phyloP scores from a whole-genome alignment of 2,113 vertebrate species.

The Ginglymostoma cirratum region DNA sequence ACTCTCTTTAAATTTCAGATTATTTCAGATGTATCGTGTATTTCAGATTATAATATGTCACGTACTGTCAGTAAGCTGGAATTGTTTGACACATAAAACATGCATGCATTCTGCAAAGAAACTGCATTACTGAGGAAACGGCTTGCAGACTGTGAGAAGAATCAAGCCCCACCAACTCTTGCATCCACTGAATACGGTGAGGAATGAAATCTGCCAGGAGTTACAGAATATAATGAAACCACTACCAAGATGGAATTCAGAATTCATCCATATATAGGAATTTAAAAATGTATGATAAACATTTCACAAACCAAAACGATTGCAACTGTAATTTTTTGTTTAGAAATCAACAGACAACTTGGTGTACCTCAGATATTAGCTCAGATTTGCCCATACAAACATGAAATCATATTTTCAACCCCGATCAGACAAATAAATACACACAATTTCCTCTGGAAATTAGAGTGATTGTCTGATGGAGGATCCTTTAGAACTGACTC shows the following conservation, averaged over 20 bases:
- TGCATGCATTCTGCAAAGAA: not conserved
- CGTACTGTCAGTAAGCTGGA: conserved; percentile 38
- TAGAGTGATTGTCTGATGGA: no score
- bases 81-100: conserved; percentile 25
- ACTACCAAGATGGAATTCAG: not conserved
- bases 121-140: conserved; percentile 3
- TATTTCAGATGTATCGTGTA: not conserved
- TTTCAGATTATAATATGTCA: conserved; percentile 1
- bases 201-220: not conserved
- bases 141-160: conserved; percentile 31
- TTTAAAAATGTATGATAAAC: not conserved
- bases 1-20: no score
- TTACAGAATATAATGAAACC: not conserved
- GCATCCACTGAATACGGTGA: conserved; percentile 30
- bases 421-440: no score
- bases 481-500: no score
- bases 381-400: no score
- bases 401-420: no score
- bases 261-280: not conserved
- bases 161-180: not conserved
- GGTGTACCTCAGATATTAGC: not conserved
- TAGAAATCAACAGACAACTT: not conserved
- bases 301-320: not conserved
- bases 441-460: no score
- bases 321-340: not conserved